A percentile compares a stretch with the other conserved stretches of the same genome.
phyloP scores from a whole-genome alignment of 2,888 invertebrate genomes.

The Congeria kusceri region DNA sequence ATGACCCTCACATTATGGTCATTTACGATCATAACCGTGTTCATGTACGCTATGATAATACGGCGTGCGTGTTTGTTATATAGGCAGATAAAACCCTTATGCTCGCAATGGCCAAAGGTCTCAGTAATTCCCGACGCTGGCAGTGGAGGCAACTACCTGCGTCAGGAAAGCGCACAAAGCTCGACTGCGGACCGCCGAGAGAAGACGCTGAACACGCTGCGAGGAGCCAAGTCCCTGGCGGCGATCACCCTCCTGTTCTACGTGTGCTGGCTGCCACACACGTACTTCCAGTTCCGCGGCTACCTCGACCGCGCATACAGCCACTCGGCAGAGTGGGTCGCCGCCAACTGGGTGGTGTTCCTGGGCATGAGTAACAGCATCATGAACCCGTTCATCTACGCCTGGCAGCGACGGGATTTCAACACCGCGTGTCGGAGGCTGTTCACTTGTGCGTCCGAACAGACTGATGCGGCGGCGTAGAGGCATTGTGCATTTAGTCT shows the following conservation, averaged over 20 bases:
- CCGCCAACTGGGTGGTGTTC: slow-evolving; percentile 63
- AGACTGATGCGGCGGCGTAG: no score
- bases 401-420: slow-evolving; percentile 65
- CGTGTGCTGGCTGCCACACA: slow-evolving; percentile 61
- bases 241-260: slow-evolving; percentile 53
- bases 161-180: no score
- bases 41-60: slow-evolving; percentile 58
- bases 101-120: background rate
- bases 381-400: slow-evolving; percentile 66
- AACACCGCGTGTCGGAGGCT: slow-evolving; percentile 47
- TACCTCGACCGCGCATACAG: slow-evolving; percentile 24
- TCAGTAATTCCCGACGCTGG: background rate
- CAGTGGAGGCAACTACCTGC: no score
- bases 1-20: slow-evolving; percentile 47
- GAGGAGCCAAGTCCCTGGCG: slow-evolving; percentile 56
- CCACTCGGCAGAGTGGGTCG: slow-evolving; percentile 28
- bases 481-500: no score
- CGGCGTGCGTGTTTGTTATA: slow-evolving; percentile 46
- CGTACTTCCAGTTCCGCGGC: slow-evolving; percentile 59
- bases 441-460: background rate
- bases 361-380: slow-evolving; percentile 60
- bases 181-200: background rate
- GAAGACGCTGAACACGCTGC: slow-evolving; percentile 33
- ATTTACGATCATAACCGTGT: slow-evolving; percentile 45
- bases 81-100: slow-evolving; percentile 26